phyloP scores from a whole-genome alignment of 92 coral and sea anemone genomes.

The Parazoanthus swiftii region DNA sequence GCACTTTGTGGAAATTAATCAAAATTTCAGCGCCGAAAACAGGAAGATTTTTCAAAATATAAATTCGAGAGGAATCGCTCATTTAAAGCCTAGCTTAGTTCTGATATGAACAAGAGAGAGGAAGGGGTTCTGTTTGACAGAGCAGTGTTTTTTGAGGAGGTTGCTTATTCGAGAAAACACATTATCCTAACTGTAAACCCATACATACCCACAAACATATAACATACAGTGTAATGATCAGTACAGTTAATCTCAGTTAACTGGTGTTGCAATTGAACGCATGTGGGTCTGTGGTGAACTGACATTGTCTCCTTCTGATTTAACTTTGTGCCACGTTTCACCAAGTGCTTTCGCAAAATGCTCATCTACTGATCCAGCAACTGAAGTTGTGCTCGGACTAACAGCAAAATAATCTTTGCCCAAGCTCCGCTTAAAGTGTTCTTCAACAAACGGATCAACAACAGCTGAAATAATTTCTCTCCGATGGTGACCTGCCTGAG shows the following conservation, averaged over 20 bases:
- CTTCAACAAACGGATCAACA: slow-evolving; percentile 98
- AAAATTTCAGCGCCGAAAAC: not conserved
- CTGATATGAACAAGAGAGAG: not conserved
- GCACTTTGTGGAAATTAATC: not conserved
- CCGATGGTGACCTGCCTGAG: slow-evolving; percentile 70
- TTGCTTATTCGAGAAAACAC: not conserved
- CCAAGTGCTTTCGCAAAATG: slow-evolving; percentile 98
- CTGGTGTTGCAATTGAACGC: slow-evolving; percentile 82
- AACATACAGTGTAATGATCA: not conserved
- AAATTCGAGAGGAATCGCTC: not conserved
- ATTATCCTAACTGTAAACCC: not conserved
- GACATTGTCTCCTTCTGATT: slow-evolving; percentile 47
- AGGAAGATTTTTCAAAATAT: too few species aligned
- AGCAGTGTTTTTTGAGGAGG: not conserved
- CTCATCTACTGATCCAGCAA: slow-evolving; percentile 96
- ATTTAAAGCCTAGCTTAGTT: not conserved
- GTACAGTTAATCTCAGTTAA: slow-evolving; percentile 45
- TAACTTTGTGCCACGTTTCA: slow-evolving; percentile 84
- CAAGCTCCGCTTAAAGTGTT: slow-evolving; percentile 95
- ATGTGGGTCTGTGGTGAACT: slow-evolving; percentile 58
- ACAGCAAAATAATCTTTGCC: slow-evolving; percentile 92
- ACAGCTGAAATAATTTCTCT: slow-evolving; percentile 81
- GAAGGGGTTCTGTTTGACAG: not conserved
- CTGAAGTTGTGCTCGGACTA: slow-evolving; percentile 74
- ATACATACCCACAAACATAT: not conserved